Percentiles rank a stretch among this genome's conserved stretches.
Conservation (phyloP, 2,888 invertebrate genomes). For the Caenorhabditis auriculariae region DNA sequence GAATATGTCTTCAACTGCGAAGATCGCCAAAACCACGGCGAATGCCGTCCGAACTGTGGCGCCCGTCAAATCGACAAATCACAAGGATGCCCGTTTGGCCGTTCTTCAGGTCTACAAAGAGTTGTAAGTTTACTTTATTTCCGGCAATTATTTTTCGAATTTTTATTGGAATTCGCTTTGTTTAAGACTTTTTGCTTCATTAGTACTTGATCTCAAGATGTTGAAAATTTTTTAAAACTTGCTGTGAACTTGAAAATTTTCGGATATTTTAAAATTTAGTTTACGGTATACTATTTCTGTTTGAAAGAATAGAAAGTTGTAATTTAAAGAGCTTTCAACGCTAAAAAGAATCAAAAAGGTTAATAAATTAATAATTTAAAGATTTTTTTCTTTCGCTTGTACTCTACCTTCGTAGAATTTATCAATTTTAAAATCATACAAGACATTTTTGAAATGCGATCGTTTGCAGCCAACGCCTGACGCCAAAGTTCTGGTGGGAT, state of each 20-base stretch:
- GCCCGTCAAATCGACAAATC: conserved; percentile 65
- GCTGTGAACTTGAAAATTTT: too few relatives aligned
- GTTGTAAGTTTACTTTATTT: conserved; percentile 64
- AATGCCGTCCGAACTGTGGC: conserved; percentile 57
- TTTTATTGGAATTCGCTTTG: too few relatives aligned
- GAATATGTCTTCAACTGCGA: conserved; percentile 39
- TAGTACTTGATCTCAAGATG: too few relatives aligned
- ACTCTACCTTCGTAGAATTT: neutral
- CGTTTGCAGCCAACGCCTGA: conserved; percentile 51
- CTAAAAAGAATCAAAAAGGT: too few relatives aligned
- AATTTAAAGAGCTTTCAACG: too few relatives aligned
- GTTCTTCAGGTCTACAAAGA: conserved; percentile 67
- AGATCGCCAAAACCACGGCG: conserved; percentile 25
- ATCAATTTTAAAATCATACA: neutral
- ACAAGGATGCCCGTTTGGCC: conserved; percentile 64
- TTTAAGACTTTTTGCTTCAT: too few relatives aligned
- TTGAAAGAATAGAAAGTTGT: too few relatives aligned
- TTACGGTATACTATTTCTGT: too few relatives aligned
- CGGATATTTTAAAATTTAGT: too few relatives aligned
- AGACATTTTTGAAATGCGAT: too few relatives aligned
- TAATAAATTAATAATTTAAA: neutral
- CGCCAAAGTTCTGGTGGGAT: conserved; percentile 61
- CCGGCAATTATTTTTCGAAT: neutral
- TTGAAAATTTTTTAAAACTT: too few relatives aligned
- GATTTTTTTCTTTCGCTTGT: neutral